Evolutionary conservation across 1,140 invertebrate species (phyloP).

Genomic region (Archegozetes longisetosus): DNA sequence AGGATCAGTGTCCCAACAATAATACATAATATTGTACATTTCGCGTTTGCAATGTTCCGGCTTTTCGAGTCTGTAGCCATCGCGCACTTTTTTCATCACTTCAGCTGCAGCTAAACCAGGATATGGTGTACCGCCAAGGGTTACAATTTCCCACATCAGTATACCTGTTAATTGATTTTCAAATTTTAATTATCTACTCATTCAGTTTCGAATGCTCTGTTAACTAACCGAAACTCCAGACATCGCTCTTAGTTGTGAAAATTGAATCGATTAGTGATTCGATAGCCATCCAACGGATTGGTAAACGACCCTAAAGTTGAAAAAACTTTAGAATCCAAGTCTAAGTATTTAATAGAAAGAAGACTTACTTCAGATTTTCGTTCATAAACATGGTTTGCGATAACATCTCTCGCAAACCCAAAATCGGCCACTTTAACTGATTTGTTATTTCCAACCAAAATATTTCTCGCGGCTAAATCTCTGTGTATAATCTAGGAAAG

Average conservation of each 20-base stretch:
- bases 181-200: constrained; percentile 1
- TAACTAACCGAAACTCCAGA: constrained; percentile 57
- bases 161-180: constrained; percentile 40
- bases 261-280: constrained; percentile 45
- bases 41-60: constrained; percentile 78
- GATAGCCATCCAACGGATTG: constrained; percentile 74
- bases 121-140: constrained; percentile 76
- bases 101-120: constrained; percentile 55
- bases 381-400: constrained; percentile 68
- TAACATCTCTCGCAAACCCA: constrained; percentile 72
- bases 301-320: constrained; percentile 30
- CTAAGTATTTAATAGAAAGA: background rate
- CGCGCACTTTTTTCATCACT: constrained; percentile 66
- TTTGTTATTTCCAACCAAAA: constrained; percentile 68
- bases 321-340: background rate
- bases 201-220: background rate
- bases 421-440: constrained; percentile 87
- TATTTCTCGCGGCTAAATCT: constrained; percentile 76
- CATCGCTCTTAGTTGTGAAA: constrained; percentile 66
- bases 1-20: constrained; percentile 83
- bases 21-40: constrained; percentile 74
- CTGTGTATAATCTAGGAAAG: constrained; percentile 63
- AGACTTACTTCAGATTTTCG: constrained; percentile 60
- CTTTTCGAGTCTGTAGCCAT: constrained; percentile 83
- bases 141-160: constrained; percentile 88